These are phyloP conservation scores for Cenopis cana DNA, from an alignment of 2,888 invertebrate genomes.

Conservation along the genomic window DNA sequence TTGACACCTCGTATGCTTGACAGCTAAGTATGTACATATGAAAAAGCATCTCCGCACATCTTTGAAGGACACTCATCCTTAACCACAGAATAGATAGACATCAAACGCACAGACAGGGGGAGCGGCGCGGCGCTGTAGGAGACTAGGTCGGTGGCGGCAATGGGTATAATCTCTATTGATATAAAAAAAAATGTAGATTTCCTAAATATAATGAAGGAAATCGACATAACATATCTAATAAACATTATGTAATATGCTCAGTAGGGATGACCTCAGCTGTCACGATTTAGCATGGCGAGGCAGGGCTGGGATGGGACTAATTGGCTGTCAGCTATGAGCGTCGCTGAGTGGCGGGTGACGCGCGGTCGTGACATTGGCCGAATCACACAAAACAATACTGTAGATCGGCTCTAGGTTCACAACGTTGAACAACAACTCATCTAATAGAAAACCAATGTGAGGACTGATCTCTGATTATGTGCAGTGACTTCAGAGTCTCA, in stretches of 20 bases:
- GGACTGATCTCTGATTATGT: background rate
- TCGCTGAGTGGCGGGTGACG: constrained; percentile 62
- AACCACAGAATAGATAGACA: no score
- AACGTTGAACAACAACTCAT: background rate
- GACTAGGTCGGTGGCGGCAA: no score
- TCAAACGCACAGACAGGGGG: no score
- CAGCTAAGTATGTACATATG: no score
- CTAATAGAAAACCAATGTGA: background rate
- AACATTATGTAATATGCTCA: background rate
- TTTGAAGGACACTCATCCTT: no score
- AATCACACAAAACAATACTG: constrained; percentile 65
- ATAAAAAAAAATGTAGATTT: no score
- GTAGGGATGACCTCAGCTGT: constrained; percentile 20
- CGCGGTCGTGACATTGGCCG: constrained; percentile 59
- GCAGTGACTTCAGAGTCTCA: background rate
- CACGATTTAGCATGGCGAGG: constrained; percentile 50
- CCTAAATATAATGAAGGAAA: no score
- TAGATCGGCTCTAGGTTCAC: constrained; percentile 53
- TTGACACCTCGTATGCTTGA: no score
- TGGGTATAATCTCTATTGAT: no score
- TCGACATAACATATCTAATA: no score
- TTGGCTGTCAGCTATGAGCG: constrained; percentile 82
- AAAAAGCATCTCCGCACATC: no score
- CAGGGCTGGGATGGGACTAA: constrained; percentile 72
- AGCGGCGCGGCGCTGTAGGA: no score